phyloP scores from a whole-genome alignment of 2,888 invertebrate species.

The Drymonia ruficornis region DNA sequence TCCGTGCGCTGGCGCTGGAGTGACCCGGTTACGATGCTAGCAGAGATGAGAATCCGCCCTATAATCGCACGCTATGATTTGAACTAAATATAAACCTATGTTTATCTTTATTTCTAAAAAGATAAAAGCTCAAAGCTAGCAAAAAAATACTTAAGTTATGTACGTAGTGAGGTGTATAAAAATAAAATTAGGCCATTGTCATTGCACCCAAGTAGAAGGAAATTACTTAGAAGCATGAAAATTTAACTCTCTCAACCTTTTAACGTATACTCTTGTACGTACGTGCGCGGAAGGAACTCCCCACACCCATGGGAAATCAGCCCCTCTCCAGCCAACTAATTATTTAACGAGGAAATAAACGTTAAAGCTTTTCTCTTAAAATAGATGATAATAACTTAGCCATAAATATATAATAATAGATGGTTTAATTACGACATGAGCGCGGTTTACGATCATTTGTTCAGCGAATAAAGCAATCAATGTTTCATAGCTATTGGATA shows the following conservation, averaged over 20 bases:
- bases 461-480: constrained; percentile 16
- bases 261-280: no score
- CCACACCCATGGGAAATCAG: constrained; percentile 17
- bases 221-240: not conserved
- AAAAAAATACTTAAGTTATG: not conserved
- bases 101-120: not conserved
- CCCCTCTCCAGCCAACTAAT: constrained; percentile 4
- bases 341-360: constrained; percentile 15
- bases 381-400: constrained; percentile 13
- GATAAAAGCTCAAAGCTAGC: not conserved
- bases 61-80: constrained; percentile 32
- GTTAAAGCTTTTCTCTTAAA: constrained; percentile 21
- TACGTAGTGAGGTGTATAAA: no score
- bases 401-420: constrained; percentile 19
- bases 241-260: not conserved
- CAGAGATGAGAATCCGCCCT: constrained; percentile 41
- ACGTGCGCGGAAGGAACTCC: not conserved
- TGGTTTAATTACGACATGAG: constrained; percentile 13
- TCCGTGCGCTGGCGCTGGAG: constrained; percentile 36
- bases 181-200: no score
- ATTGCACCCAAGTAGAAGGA: no score
- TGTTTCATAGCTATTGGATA: constrained; percentile 8
- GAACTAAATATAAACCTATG: constrained; percentile 34
- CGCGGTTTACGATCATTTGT: constrained; percentile 21
- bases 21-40: constrained; percentile 44